Conservation (phyloP, 1,140 invertebrate species). For the Mercenaria mercenaria region DNA sequence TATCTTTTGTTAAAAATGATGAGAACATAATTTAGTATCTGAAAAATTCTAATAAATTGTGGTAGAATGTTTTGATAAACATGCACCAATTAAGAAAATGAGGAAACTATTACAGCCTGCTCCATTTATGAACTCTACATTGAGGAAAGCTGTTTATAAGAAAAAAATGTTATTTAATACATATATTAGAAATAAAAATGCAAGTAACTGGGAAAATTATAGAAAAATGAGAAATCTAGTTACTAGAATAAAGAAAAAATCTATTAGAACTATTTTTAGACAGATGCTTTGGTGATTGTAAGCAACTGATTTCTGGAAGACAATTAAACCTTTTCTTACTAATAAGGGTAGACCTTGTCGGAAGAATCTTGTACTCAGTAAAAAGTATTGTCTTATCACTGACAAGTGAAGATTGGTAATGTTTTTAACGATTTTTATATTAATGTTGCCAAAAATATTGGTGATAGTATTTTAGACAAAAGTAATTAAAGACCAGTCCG, state of each 20-base stretch:
- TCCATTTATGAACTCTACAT: conserved; percentile 40
- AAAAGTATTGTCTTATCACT: conserved; percentile 43
- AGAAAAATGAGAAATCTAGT: too few species aligned
- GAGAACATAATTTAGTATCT: not conserved
- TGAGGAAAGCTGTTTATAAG: conserved; percentile 43
- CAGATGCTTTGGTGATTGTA: conserved; percentile 47
- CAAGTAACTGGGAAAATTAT: conserved; percentile 53
- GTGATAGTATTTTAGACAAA: conserved; percentile 51
- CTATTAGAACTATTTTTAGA: conserved; percentile 55
- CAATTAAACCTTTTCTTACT: conserved; percentile 58
- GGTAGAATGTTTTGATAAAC: conserved; percentile 36
- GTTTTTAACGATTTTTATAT: conserved; percentile 62
- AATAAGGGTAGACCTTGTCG: conserved; percentile 39
- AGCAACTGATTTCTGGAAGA: conserved; percentile 37
- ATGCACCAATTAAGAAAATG: conserved; percentile 43
- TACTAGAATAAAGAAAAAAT: conserved; percentile 39
- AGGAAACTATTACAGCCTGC: conserved; percentile 36
- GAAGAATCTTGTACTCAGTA: conserved; percentile 26
- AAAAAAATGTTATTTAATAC: conserved; percentile 57
- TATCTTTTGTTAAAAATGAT: conserved; percentile 33
- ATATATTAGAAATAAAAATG: conserved; percentile 41
- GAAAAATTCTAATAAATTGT: conserved; percentile 27
- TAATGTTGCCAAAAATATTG: conserved; percentile 60
- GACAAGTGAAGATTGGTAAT: conserved; percentile 40
- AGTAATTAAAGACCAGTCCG: conserved; percentile 57